Evolutionary conservation across 2,888 invertebrate species (phyloP).

Genomic region (Nemapogon koenigi): DNA sequence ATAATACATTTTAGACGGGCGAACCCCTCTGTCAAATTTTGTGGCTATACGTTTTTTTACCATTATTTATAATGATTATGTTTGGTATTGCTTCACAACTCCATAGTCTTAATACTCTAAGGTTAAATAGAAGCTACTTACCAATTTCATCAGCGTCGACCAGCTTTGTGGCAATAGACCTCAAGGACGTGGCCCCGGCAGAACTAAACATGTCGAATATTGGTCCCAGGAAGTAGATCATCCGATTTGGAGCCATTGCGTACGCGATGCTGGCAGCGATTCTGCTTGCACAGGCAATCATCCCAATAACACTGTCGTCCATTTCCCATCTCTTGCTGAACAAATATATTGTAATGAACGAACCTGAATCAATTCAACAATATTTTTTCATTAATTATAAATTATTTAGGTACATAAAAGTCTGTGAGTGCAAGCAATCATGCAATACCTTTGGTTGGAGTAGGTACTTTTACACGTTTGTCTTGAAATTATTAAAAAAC

Average conservation of each 20-base stretch:
- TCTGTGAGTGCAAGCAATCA: too few relatives aligned
- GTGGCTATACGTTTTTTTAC: too few relatives aligned
- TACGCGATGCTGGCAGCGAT: slow-evolving; percentile 56
- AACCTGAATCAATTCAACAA: slow-evolving; percentile 42
- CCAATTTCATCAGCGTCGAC: slow-evolving; percentile 64
- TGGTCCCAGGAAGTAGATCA: slow-evolving; percentile 58
- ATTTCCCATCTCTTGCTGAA: slow-evolving; percentile 57
- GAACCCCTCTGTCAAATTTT: too few relatives aligned
- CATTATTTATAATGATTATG: too few relatives aligned
- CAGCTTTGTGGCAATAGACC: slow-evolving; percentile 64
- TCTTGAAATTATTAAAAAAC: too few relatives aligned
- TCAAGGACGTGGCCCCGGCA: slow-evolving; percentile 61
- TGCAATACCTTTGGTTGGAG: too few relatives aligned
- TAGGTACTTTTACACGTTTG: too few relatives aligned
- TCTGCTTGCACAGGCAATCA: slow-evolving; percentile 58
- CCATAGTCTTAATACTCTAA: too few relatives aligned
- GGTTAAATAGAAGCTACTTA: slow-evolving; percentile 25
- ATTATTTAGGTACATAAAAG: too few relatives aligned
- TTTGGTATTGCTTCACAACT: too few relatives aligned
- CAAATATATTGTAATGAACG: slow-evolving; percentile 57
- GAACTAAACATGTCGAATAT: slow-evolving; percentile 63
- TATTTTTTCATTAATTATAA: too few relatives aligned
- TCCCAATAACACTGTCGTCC: slow-evolving; percentile 55
- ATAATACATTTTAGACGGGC: too few relatives aligned
- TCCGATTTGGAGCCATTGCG: slow-evolving; percentile 48